Conservation (phyloP, 2,113 vertebrate species). For the Picathartes gymnocephalus region DNA sequence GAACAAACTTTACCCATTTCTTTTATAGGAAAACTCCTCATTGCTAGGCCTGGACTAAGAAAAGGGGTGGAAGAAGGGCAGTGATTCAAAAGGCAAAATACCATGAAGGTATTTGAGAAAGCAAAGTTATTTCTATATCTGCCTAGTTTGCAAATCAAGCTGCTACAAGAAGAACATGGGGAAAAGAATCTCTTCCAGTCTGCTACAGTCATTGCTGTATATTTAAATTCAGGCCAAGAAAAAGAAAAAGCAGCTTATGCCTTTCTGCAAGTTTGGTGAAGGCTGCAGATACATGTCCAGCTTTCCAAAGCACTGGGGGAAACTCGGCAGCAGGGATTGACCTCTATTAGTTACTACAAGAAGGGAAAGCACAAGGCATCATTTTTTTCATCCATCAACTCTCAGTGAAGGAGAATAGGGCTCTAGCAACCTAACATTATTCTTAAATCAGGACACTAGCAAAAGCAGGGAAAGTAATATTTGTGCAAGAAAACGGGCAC, state of each 20-base stretch:
- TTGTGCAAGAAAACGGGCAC: not conserved
- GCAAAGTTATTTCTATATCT: not conserved
- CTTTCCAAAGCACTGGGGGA: not conserved
- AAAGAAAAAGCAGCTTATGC: not conserved
- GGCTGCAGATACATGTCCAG: not conserved
- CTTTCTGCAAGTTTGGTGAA: not conserved
- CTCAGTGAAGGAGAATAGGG: not conserved
- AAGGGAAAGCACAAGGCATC: not conserved
- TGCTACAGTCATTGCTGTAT: not conserved
- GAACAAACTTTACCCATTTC: not conserved
- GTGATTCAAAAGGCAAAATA: not conserved
- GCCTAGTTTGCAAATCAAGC: not conserved
- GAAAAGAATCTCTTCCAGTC: not conserved
- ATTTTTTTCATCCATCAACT: not conserved
- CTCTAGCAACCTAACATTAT: not conserved
- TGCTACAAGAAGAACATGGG: not conserved
- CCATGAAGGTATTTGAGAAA: not conserved
- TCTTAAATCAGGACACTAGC: slow-evolving; percentile 11
- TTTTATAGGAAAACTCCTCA: not conserved
- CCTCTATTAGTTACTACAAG: not conserved
- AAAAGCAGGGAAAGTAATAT: not conserved
- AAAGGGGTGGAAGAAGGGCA: not conserved
- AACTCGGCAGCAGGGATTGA: not conserved
- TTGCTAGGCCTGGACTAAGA: not conserved
- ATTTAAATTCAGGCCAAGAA: not conserved